Evolutionary conservation across 2,113 vertebrate species (phyloP).

Genomic region (Heliornis fulica): DNA sequence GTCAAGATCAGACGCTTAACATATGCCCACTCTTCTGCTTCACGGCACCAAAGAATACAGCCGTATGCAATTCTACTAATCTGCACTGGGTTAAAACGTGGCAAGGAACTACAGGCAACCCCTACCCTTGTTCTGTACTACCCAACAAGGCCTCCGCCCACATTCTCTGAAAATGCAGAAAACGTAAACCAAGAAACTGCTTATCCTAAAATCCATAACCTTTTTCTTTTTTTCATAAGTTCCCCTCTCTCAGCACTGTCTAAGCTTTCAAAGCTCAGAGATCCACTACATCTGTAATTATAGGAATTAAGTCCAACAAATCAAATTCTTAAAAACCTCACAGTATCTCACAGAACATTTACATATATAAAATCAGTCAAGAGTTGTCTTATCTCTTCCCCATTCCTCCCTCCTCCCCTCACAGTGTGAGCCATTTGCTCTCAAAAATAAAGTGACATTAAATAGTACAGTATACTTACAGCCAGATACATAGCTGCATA

Average conservation of each 20-base stretch:
- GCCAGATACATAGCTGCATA: constrained; percentile 95
- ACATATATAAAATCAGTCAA: neutral
- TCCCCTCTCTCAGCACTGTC: neutral
- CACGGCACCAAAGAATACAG: neutral
- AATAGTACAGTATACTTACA: constrained; percentile 77
- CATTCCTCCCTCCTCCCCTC: constrained; percentile 8
- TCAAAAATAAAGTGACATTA: neutral
- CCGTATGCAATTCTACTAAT: neutral
- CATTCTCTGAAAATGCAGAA: neutral
- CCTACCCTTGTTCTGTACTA: neutral
- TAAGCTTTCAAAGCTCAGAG: neutral
- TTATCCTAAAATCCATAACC: neutral
- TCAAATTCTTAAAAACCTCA: neutral
- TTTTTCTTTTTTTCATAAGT: neutral
- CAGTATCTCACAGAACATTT: neutral
- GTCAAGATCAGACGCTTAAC: neutral
- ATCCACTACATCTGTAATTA: neutral
- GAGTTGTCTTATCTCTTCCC: neutral
- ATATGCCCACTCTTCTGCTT: neutral
- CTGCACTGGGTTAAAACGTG: neutral
- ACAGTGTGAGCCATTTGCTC: neutral
- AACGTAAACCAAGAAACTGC: neutral
- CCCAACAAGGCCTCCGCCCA: neutral
- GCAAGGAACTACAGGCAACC: neutral
- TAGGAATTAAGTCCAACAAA: neutral